phyloP scores from a whole-genome alignment of 1,140 invertebrate species.

The Drosophila miranda region DNA sequence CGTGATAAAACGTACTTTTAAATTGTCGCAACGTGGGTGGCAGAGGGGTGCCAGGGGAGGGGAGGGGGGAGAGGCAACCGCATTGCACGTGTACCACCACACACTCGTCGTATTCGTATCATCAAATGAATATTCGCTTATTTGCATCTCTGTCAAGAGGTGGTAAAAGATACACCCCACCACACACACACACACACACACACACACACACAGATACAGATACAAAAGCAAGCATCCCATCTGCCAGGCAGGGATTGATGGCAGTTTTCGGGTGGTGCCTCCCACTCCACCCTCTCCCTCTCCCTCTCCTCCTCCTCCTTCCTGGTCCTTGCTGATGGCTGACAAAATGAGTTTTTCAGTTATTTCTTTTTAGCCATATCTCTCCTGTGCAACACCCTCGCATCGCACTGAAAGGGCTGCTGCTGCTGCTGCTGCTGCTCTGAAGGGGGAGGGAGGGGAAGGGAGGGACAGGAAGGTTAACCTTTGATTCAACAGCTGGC shows the following conservation, averaged over 20 bases:
- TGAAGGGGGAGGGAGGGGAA: background rate
- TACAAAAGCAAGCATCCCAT: too few relatives aligned
- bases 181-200: background rate
- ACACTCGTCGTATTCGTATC: constrained; percentile 45
- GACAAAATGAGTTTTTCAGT: constrained; percentile 75
- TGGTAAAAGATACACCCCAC: constrained; percentile 25
- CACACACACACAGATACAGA: constrained; percentile 1
- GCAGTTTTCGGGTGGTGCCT: constrained; percentile 19
- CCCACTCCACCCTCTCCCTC: too few relatives aligned
- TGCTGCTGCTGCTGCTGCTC: background rate
- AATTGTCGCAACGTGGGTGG: constrained; percentile 54
- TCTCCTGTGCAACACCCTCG: constrained; percentile 4
- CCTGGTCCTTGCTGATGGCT: constrained; percentile 34
- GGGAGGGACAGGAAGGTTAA: constrained; percentile 59
- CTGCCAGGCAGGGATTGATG: constrained; percentile 33
- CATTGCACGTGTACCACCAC: constrained; percentile 57
- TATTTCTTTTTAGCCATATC: constrained; percentile 38
- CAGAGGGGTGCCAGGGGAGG: background rate
- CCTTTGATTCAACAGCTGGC: constrained; percentile 80
- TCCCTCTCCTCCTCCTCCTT: too few relatives aligned
- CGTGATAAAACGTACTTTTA: constrained; percentile 72
- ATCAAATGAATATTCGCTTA: constrained; percentile 81
- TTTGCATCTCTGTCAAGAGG: constrained; percentile 63
- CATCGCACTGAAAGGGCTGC: constrained; percentile 15
- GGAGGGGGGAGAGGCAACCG: constrained; percentile 23